Percentiles rank a stretch among this genome's conserved stretches.
phyloP scores from a whole-genome alignment of 1,140 invertebrate species.

The Drosophila carrolli region DNA sequence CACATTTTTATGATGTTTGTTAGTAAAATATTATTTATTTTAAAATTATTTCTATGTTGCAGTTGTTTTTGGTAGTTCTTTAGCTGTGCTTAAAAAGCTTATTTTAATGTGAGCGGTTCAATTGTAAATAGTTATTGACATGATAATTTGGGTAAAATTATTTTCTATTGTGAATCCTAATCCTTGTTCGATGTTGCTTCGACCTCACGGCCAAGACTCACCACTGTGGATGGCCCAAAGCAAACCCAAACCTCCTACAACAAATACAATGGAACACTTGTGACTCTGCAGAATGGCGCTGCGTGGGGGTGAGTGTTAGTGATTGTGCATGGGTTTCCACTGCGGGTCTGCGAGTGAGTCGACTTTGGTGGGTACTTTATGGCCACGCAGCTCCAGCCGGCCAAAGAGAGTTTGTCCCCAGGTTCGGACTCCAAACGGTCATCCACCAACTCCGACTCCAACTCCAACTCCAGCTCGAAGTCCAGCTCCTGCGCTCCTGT shows the following conservation, averaged over 20 bases:
- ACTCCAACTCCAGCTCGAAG: slow-evolving; percentile 13
- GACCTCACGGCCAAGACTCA: not conserved
- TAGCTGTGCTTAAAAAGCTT: not conserved
- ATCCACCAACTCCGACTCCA: slow-evolving; percentile 5
- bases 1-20: no score
- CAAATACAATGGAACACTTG: slow-evolving; percentile 76
- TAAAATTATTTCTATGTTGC: no score
- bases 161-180: not conserved
- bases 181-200: not conserved
- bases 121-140: not conserved
- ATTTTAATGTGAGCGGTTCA: no score
- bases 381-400: slow-evolving; percentile 66
- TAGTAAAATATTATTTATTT: no score
- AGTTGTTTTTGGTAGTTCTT: not conserved
- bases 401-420: slow-evolving; percentile 42
- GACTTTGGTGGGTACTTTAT: slow-evolving; percentile 69
- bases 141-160: not conserved
- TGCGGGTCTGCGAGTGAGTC: slow-evolving; percentile 26
- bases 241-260: slow-evolving; percentile 57
- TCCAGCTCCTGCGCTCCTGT: slow-evolving; percentile 62
- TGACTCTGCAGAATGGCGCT: slow-evolving; percentile 55
- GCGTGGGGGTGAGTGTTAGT: slow-evolving; percentile 70
- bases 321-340: slow-evolving; percentile 18
- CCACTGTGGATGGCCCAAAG: slow-evolving; percentile 6
- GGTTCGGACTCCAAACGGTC: slow-evolving; percentile 6